Conservation (phyloP, 2,113 vertebrate species). For the Mesitornis unicolor region DNA sequence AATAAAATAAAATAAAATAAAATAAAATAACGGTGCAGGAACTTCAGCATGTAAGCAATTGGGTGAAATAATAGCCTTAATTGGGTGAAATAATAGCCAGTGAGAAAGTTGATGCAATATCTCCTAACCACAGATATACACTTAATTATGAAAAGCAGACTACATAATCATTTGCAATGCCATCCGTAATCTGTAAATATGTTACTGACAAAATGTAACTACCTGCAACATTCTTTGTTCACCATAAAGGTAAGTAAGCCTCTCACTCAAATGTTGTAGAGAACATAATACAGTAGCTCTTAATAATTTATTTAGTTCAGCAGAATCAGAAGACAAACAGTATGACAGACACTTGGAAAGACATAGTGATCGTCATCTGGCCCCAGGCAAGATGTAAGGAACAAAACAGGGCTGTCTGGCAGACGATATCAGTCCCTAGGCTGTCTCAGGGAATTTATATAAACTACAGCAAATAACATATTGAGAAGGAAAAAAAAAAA, state of each 20-base stretch:
- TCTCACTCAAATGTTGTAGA: not conserved
- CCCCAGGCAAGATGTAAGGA: not conserved
- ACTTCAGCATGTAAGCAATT: not conserved
- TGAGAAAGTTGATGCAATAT: not conserved
- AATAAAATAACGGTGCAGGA: not conserved
- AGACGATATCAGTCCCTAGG: not conserved
- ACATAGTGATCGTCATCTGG: not conserved
- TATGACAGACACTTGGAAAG: not conserved
- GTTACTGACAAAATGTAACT: not conserved
- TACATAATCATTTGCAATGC: not conserved
- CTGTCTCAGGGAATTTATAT: not conserved
- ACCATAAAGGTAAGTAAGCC: not conserved
- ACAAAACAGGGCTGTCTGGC: not conserved
- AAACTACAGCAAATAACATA: not conserved
- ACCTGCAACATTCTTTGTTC: not conserved
- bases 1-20: not conserved
- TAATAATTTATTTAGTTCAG: constrained; percentile 4
- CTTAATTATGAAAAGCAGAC: not conserved
- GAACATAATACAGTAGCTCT: not conserved
- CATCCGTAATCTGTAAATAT: not conserved
- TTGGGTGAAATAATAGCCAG: not conserved
- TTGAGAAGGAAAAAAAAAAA: not conserved
- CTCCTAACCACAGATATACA: not conserved
- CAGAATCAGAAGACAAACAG: not conserved
- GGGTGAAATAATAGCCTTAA: not conserved